Conservation (phyloP, 2,888 invertebrate species). For the Torymus auratus region DNA sequence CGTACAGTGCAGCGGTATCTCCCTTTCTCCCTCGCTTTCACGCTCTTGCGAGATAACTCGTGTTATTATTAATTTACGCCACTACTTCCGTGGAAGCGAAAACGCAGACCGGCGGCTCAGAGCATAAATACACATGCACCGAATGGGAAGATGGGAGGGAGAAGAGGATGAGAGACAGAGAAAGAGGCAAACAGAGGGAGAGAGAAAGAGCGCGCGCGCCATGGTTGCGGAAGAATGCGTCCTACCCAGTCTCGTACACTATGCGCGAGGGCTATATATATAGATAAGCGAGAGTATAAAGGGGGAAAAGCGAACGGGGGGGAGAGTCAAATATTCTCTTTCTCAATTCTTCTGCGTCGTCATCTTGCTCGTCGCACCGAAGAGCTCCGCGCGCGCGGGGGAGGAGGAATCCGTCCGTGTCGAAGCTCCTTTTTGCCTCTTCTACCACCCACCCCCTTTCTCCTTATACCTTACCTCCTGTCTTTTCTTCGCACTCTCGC, state of each 20-base stretch:
- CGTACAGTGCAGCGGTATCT: neutral
- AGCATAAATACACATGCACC: neutral
- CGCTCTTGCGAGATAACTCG: constrained; percentile 14
- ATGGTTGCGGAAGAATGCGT: constrained; percentile 36
- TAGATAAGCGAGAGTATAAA: neutral
- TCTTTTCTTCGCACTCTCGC: neutral
- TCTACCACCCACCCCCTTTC: neutral
- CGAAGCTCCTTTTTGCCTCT: neutral
- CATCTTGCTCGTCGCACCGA: constrained; percentile 26
- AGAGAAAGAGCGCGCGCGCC: constrained; percentile 6
- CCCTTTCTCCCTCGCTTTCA: neutral
- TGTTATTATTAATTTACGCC: constrained; percentile 31
- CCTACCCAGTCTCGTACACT: constrained; percentile 1
- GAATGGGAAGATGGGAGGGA: neutral
- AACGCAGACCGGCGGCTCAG: neutral
- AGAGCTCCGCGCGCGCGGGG: constrained; percentile 7
- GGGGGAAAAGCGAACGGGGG: neutral
- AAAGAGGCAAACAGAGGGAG: neutral
- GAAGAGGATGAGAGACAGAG: neutral
- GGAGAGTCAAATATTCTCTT: constrained; percentile 41
- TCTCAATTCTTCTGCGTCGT: constrained; percentile 37
- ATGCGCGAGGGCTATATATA: constrained; percentile 12
- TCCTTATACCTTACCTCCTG: neutral
- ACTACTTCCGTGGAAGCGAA: neutral
- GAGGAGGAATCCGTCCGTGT: neutral